A percentile compares a stretch with the other conserved stretches of the same genome.
These are phyloP conservation scores for Oscheius myriophilus DNA, from an alignment of 2,888 invertebrate genomes.

Conservation along the genomic window DNA sequence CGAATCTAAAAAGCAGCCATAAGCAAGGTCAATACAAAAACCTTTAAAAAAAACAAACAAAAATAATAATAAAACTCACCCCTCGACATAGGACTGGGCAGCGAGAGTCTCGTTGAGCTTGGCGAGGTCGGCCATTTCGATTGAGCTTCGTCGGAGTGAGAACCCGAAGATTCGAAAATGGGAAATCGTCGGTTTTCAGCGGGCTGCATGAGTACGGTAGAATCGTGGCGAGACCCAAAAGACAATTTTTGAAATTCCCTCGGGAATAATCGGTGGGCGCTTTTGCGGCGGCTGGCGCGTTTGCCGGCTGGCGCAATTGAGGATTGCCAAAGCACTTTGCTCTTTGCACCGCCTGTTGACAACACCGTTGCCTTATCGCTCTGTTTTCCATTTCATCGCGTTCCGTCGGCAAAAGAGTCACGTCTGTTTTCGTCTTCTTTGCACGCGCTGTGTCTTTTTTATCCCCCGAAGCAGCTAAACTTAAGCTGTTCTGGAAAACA, in stretches of 20 bases:
- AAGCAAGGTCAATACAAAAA: neutral
- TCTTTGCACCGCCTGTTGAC: conserved; percentile 18
- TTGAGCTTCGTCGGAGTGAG: too few relatives aligned
- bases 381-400: conserved; percentile 34
- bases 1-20: conserved; percentile 42
- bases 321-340: conserved; percentile 29
- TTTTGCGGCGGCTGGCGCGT: conserved; percentile 17
- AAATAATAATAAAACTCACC: conserved; percentile 37
- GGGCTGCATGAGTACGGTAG: neutral
- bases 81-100: conserved; percentile 55
- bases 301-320: conserved; percentile 30
- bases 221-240: neutral
- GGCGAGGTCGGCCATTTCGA: conserved; percentile 46
- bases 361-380: conserved; percentile 27
- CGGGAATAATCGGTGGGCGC: conserved; percentile 1
- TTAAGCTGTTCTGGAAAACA: too few relatives aligned
- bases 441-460: neutral
- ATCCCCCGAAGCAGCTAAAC: neutral
- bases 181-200: too few relatives aligned
- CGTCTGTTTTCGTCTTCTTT: neutral
- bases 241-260: neutral
- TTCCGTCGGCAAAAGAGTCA: conserved; percentile 15
- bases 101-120: conserved; percentile 57
- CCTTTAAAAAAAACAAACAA: conserved; percentile 1
- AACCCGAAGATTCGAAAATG: too few relatives aligned